Base-by-base conservation (phyloP, 2,113 vertebrate genomes). In the Leucosticte australis region DNA sequence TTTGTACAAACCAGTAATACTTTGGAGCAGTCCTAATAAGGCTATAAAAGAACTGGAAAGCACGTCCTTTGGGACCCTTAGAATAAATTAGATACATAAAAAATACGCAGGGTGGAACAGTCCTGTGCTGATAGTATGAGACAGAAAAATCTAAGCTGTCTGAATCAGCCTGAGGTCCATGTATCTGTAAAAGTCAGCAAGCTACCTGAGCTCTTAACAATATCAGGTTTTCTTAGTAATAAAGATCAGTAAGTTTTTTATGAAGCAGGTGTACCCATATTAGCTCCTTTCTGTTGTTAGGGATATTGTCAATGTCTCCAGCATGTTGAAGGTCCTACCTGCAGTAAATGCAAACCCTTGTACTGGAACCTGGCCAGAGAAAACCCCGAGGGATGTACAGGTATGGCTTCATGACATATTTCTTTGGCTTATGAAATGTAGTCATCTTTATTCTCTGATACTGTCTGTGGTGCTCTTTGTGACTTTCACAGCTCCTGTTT, bases 311-410 rank as follows among this genome's bases (percentile, higher is more conserved):
- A 96, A 37, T 99, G 99, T 95, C 97, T 98, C 74, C 91, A 96
- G 79, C 97, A 98, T 0, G 98, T 98, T 13, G 97, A 99, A 95
- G 98, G 99, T 73, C 89, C 97, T 41, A 95, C 97, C 6, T 99
- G 99, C 92, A 97, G 97, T 93, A 97, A 80, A 76, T 99, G 99
- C 94, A 99, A 99, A 94, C 98, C 98, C 0, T 97, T 99, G 30
- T 99, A 98, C 96, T 99, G 99, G 99, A 99, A 99, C 89, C 97
- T 99, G 85, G 98, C 96, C 83, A 65, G 60, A 64, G 98, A 97
- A 71, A 98, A 99, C 94, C 97, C 98, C 1, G 39, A 68, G 18
- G 99, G 99, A 35, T 99, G 99, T 70, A 97, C 93, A 96, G 99
- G 99, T 99, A 90, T 79, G 74, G 20, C 37, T 90, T 76, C 19